These are phyloP conservation scores for Tupaia chinensis DNA, from an alignment of 2,113 vertebrate genomes.

Conservation along the genomic window DNA sequence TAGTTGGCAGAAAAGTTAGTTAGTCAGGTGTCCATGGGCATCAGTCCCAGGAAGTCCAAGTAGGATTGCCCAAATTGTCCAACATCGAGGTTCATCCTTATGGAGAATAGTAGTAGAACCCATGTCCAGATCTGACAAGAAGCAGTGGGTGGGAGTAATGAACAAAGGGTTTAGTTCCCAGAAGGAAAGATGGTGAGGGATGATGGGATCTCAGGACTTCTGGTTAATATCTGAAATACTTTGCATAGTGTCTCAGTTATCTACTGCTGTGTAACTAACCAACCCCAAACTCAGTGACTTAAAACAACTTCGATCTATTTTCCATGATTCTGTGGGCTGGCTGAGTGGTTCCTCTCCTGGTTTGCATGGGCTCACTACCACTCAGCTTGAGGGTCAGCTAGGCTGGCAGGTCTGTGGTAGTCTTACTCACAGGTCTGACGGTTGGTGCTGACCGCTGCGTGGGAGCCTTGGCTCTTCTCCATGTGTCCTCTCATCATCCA, in stretches of 20 bases:
- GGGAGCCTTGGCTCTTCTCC: neutral
- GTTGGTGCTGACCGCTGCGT: neutral
- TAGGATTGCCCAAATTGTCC: neutral
- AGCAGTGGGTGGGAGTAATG: neutral
- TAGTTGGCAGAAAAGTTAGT: neutral
- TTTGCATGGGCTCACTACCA: too few relatives aligned
- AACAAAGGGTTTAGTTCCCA: neutral
- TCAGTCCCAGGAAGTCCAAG: neutral
- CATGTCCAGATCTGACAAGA: neutral
- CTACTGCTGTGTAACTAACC: neutral
- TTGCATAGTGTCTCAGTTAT: neutral
- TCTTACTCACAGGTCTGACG: neutral
- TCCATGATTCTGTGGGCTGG: neutral
- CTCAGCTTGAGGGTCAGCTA: neutral
- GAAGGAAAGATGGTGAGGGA: neutral
- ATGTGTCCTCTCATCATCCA: neutral
- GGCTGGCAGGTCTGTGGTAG: neutral
- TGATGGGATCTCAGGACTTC: neutral
- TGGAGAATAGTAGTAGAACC: neutral
- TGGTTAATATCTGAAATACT: neutral
- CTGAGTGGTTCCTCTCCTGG: neutral
- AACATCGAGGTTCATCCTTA: neutral
- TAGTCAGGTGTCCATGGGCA: neutral
- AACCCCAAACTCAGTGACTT: neutral
- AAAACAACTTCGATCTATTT: neutral